These are phyloP conservation scores for Drosophila asahinai DNA, from an alignment of 1,140 invertebrate genomes.

Conservation along the genomic window DNA sequence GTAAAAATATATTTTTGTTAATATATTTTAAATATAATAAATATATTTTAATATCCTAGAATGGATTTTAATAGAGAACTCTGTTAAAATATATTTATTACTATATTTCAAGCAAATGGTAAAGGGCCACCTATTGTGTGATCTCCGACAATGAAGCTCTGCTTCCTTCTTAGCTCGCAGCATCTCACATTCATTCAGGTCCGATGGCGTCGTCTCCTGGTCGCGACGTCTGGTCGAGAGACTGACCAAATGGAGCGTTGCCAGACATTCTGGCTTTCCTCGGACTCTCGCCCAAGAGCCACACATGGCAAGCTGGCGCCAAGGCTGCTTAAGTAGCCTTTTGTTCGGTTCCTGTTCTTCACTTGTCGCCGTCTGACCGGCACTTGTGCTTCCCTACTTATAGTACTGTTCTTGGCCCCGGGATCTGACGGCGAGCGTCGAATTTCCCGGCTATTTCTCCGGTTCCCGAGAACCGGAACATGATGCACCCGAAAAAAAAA, in stretches of 20 bases:
- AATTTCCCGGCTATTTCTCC: constrained; percentile 55
- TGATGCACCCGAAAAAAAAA: not conserved
- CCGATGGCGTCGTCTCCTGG: constrained; percentile 60
- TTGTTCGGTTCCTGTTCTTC: constrained; percentile 39
- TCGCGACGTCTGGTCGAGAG: constrained; percentile 61
- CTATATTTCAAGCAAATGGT: not conserved
- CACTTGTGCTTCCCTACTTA: constrained; percentile 27
- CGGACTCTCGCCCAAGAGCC: constrained; percentile 6
- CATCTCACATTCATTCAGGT: constrained; percentile 11
- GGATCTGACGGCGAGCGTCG: constrained; percentile 39
- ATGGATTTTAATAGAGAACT: not conserved
- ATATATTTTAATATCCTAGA: not conserved
- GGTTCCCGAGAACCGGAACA: constrained; percentile 40
- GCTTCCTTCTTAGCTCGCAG: constrained; percentile 3
- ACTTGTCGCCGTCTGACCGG: constrained; percentile 69
- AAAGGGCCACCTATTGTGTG: not conserved
- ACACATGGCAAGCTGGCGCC: constrained; percentile 58
- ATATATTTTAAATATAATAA: not conserved
- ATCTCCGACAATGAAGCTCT: not conserved
- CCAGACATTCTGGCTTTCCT: constrained; percentile 72
- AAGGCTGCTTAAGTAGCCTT: constrained; percentile 67
- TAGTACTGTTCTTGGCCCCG: not conserved
- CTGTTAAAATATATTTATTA: not conserved
- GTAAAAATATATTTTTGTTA: not conserved
- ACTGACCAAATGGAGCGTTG: constrained; percentile 69